Conservation (phyloP, 2,888 invertebrate genomes). For the Omphaloscelis lunosa region DNA sequence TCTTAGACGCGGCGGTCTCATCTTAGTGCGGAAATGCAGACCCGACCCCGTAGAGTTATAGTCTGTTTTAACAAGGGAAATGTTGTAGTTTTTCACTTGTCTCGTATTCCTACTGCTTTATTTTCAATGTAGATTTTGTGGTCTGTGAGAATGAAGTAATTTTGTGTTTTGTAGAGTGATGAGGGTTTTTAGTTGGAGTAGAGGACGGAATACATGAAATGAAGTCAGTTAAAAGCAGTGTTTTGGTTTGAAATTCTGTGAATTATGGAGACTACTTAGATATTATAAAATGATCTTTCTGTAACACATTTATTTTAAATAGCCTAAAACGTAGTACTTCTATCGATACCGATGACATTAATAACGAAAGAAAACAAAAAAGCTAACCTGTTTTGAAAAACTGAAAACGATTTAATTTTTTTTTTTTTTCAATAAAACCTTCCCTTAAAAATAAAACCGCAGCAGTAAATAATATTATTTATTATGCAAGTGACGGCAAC, state of each 20-base stretch:
- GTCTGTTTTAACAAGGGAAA: conserved; percentile 86
- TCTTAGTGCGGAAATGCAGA: conserved; percentile 85
- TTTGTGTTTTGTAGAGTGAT: conserved; percentile 49
- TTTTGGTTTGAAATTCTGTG: not conserved
- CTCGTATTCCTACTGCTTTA: conserved; percentile 64
- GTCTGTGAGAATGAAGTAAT: conserved; percentile 56
- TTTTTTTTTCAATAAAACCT: conserved; percentile 22
- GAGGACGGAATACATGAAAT: not conserved
- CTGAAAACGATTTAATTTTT: not conserved
- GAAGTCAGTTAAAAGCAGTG: not conserved
- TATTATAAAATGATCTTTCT: not conserved
- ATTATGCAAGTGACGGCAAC: conserved; percentile 72
- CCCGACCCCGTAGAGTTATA: conserved; percentile 83
- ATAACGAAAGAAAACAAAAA: not conserved
- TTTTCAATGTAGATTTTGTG: conserved; percentile 68
- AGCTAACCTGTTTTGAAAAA: not conserved
- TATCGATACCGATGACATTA: not conserved
- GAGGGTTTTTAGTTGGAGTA: conserved; percentile 22
- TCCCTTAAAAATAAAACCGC: conserved; percentile 41
- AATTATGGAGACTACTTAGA: not conserved
- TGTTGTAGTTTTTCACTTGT: conserved; percentile 85
- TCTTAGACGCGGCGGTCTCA: conserved; percentile 81
- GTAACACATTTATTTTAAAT: not conserved
- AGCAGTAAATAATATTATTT: conserved; percentile 63
- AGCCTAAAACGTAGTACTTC: not conserved